Evolutionary conservation across 2,113 vertebrate genomes (phyloP).

Genomic region (Sander lucioperca): DNA sequence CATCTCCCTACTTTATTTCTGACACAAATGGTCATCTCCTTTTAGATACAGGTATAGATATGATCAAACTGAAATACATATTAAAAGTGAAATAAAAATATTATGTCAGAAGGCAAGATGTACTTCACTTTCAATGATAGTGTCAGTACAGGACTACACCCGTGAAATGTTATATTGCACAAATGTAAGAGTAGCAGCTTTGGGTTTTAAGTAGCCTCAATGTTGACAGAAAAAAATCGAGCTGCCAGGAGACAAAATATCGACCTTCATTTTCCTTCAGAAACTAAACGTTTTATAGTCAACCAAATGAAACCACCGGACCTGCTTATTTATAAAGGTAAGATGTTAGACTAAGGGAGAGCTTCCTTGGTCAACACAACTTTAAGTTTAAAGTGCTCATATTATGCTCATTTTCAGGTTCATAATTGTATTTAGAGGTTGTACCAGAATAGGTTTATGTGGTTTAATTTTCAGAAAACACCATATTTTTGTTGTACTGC

Average conservation of each 20-base stretch:
- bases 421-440: too few relatives aligned
- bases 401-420: too few relatives aligned
- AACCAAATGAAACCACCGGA: constrained; percentile 10
- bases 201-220: constrained; percentile 32
- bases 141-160: background rate
- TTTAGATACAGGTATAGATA: constrained; percentile 15
- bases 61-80: constrained; percentile 9
- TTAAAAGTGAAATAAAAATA: constrained; percentile 8
- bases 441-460: too few relatives aligned
- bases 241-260: constrained; percentile 39
- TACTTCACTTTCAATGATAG: constrained; percentile 16
- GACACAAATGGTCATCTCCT: constrained; percentile 7
- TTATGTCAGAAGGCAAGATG: background rate
- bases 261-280: constrained; percentile 22
- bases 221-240: constrained; percentile 24
- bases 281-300: constrained; percentile 14
- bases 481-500: too few relatives aligned
- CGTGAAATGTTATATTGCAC: constrained; percentile 46
- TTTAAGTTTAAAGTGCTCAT: background rate
- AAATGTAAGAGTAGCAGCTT: constrained; percentile 33
- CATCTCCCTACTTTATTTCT: constrained; percentile 2
- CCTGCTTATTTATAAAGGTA: constrained; percentile 6
- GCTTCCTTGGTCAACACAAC: background rate
- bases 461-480: too few relatives aligned
- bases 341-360: background rate